Evolutionary conservation across 1,140 invertebrate species (phyloP).

Genomic region (Drosophila simulans): DNA sequence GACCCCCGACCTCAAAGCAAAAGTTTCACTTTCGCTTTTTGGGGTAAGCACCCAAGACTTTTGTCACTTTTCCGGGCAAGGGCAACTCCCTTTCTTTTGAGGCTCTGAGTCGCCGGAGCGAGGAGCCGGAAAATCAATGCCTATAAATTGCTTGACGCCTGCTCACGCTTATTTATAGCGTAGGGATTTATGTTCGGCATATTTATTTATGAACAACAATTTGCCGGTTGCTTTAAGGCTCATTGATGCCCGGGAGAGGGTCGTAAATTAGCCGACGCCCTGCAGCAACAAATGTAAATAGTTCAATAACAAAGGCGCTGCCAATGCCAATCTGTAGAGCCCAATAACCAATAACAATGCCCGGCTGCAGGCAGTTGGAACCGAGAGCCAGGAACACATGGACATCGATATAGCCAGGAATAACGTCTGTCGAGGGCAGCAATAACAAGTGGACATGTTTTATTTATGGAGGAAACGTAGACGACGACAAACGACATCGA

Average conservation of each 20-base stretch:
- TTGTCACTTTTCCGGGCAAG: slow-evolving; percentile 53
- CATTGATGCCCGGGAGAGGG: slow-evolving; percentile 46
- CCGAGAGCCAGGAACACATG: slow-evolving; percentile 1
- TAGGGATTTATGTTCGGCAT: slow-evolving; percentile 70
- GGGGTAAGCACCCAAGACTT: slow-evolving; percentile 25
- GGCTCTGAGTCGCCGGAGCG: not conserved
- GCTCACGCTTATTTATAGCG: slow-evolving; percentile 67
- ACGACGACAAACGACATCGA: slow-evolving; percentile 66
- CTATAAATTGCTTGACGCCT: slow-evolving; percentile 65
- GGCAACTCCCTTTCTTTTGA: not conserved
- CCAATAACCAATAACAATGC: slow-evolving; percentile 49
- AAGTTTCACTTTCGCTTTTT: slow-evolving; percentile 66
- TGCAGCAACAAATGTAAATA: slow-evolving; percentile 81
- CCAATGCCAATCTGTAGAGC: slow-evolving; percentile 26
- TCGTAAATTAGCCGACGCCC: slow-evolving; percentile 71
- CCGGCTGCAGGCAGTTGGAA: slow-evolving; percentile 34
- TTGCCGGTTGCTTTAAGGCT: slow-evolving; percentile 74
- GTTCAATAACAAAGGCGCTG: slow-evolving; percentile 76
- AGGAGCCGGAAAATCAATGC: slow-evolving; percentile 63
- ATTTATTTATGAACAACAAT: slow-evolving; percentile 81
- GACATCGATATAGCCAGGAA: slow-evolving; percentile 1
- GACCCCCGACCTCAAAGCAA: slow-evolving; percentile 28
- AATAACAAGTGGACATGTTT: slow-evolving; percentile 82
- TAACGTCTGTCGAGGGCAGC: slow-evolving; percentile 60
- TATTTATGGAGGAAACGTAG: slow-evolving; percentile 79